Percentiles rank a stretch among this genome's conserved stretches.
phyloP scores from a whole-genome alignment of 2,888 invertebrate species.

The Sceliomorpha sp. region DNA sequence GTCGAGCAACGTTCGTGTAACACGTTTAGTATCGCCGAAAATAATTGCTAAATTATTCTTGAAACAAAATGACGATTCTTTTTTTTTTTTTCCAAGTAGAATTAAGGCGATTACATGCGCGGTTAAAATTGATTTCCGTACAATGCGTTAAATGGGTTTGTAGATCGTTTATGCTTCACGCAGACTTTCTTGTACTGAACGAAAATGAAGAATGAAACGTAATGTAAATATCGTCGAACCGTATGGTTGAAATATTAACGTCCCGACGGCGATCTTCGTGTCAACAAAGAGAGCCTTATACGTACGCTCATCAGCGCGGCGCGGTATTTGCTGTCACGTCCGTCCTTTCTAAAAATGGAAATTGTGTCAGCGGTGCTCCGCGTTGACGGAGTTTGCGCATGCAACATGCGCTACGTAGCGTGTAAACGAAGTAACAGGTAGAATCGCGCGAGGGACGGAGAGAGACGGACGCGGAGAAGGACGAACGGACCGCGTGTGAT shows the following conservation, averaged over 20 bases:
- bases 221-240: too few species aligned
- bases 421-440: slow-evolving; percentile 49
- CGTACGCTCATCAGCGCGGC: slow-evolving; percentile 38
- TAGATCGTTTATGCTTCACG: not conserved
- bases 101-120: too few species aligned
- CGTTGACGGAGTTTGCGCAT: slow-evolving; percentile 25
- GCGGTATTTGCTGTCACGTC: slow-evolving; percentile 44
- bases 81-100: too few species aligned
- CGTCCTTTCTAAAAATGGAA: slow-evolving; percentile 58
- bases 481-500: slow-evolving; percentile 11
- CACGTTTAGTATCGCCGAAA: too few species aligned
- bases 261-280: slow-evolving; percentile 23
- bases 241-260: slow-evolving; percentile 18
- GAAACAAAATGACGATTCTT: too few species aligned
- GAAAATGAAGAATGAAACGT: too few species aligned
- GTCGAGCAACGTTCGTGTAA: too few species aligned
- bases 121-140: too few species aligned
- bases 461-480: not conserved
- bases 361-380: slow-evolving; percentile 45
- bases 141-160: too few species aligned
- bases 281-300: slow-evolving; percentile 45
- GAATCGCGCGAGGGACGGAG: not conserved
- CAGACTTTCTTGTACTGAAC: not conserved
- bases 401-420: slow-evolving; percentile 19
- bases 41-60: too few species aligned